phyloP scores from a whole-genome alignment of 2,888 invertebrate species.

The Cynaeus angustus region DNA sequence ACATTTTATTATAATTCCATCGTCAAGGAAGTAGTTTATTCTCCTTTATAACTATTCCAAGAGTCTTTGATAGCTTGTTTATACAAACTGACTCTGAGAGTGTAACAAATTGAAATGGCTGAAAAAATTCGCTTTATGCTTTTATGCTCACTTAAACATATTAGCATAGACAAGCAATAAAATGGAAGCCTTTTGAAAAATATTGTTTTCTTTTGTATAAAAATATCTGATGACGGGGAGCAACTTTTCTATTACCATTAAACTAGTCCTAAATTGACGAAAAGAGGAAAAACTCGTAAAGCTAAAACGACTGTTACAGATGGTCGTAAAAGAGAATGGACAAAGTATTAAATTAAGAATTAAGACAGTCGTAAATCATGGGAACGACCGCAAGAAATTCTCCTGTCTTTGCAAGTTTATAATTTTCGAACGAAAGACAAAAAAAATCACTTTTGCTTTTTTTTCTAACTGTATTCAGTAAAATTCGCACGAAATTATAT shows the following conservation, averaged over 20 bases:
- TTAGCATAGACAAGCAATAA: not conserved
- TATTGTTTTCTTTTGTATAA: not conserved
- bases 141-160: not conserved
- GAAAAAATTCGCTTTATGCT: not conserved
- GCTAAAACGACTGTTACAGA: constrained; percentile 41
- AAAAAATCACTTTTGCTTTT: too few relatives aligned
- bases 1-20: constrained; percentile 29
- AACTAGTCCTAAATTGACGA: constrained; percentile 30
- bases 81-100: constrained; percentile 15
- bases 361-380: constrained; percentile 37
- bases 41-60: constrained; percentile 29
- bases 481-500: too few relatives aligned
- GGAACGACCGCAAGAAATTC: constrained; percentile 7
- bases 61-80: constrained; percentile 25
- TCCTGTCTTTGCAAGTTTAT: too few relatives aligned
- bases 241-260: constrained; percentile 33
- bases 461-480: too few relatives aligned
- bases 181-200: not conserved
- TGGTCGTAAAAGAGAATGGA: constrained; percentile 42
- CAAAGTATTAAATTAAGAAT: constrained; percentile 39
- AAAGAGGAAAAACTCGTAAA: constrained; percentile 37
- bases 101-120: constrained; percentile 20
- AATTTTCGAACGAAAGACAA: too few relatives aligned
- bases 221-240: not conserved
- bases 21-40: constrained; percentile 33